Conservation (phyloP, 2,797 vertebrate genomes). For the Phataginus tricuspis region DNA sequence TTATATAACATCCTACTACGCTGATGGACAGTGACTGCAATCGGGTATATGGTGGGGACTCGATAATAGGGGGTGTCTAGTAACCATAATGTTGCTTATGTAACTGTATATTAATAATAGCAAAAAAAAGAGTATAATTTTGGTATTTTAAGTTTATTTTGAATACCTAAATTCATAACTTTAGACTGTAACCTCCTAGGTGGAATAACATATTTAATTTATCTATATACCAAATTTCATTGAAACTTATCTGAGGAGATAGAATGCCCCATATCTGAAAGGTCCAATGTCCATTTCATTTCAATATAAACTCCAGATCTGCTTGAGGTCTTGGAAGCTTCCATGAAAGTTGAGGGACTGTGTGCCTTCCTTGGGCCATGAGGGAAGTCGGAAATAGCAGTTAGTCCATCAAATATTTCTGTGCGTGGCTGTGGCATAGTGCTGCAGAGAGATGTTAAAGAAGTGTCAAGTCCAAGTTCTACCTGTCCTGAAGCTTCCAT, state of each 20-base stretch:
- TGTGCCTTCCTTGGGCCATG: neutral
- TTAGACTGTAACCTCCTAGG: neutral
- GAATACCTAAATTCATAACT: neutral
- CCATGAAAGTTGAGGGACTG: neutral
- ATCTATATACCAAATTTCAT: neutral
- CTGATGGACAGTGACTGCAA: no score
- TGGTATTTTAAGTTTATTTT: conserved; percentile 23
- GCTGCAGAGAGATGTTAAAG: neutral
- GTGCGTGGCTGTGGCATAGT: neutral
- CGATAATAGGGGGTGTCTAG: no score
- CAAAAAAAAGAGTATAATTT: neutral
- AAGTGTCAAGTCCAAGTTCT: neutral
- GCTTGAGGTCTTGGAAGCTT: neutral
- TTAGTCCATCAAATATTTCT: neutral
- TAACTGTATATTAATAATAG: no score
- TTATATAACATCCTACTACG: no score
- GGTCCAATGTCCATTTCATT: neutral
- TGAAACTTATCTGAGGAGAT: conserved; percentile 24
- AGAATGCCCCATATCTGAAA: conserved; percentile 9
- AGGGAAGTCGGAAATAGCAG: neutral
- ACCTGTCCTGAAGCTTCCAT: neutral
- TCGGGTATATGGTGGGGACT: no score
- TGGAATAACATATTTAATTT: neutral
- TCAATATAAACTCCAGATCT: conserved; percentile 19
- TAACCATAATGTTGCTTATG: no score